phyloP scores from a whole-genome alignment of 2,888 invertebrate genomes.

The Acleris holmiana region DNA sequence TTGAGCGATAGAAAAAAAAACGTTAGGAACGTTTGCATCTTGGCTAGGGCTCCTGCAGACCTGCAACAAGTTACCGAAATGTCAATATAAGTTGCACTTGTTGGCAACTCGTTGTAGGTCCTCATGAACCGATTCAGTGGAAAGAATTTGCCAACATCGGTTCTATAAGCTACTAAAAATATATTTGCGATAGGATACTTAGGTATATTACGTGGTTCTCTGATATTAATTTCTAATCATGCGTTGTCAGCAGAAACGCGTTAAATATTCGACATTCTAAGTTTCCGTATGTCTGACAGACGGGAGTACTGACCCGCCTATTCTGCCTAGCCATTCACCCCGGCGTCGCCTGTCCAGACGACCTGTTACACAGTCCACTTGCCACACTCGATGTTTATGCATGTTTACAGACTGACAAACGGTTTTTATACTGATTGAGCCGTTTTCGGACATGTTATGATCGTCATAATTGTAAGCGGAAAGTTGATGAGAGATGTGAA shows the following conservation, averaged over 20 bases:
- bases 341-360: conserved; percentile 67
- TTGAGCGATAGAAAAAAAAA: no score
- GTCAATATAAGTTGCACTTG: no score
- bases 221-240: no score
- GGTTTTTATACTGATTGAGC: conserved; percentile 27
- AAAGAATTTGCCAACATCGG: no score
- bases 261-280: background rate
- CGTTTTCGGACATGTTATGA: conserved; percentile 4
- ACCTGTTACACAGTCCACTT: conserved; percentile 75
- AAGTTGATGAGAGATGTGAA: background rate
- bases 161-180: no score
- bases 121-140: no score
- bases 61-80: no score
- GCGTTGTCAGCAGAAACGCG: background rate
- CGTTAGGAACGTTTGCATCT: no score
- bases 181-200: no score
- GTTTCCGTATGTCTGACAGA: conserved; percentile 45
- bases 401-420: conserved; percentile 45
- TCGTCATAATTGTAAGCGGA: background rate
- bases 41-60: no score
- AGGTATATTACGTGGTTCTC: no score
- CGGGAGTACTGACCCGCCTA: conserved; percentile 70
- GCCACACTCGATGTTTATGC: conserved; percentile 51
- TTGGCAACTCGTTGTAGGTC: no score
- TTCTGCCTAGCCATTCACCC: conserved; percentile 72